These are phyloP conservation scores for Hyaena hyaena DNA, from an alignment of 2,113 vertebrate genomes.

Conservation along the genomic window DNA sequence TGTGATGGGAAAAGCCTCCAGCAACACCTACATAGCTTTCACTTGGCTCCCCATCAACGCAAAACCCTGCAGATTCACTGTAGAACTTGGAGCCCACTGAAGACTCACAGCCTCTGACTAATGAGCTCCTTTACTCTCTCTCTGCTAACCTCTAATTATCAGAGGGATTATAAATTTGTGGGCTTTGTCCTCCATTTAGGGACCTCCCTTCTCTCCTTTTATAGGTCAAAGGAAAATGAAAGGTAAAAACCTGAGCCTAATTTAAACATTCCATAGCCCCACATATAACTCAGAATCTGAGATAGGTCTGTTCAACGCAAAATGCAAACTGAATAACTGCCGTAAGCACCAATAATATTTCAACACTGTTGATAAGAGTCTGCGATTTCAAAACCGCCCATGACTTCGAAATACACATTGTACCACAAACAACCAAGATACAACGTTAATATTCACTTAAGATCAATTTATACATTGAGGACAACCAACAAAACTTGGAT, in stretches of 20 bases:
- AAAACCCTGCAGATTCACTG: neutral
- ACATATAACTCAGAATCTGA: neutral
- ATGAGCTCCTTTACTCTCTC: neutral
- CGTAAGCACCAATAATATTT: neutral
- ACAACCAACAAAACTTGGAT: neutral
- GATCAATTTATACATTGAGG: neutral
- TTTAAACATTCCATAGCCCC: neutral
- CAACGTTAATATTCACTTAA: neutral
- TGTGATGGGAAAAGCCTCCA: neutral
- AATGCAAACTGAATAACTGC: neutral
- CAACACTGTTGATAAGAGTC: neutral
- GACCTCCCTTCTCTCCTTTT: neutral
- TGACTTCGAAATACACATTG: neutral
- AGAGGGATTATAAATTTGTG: neutral
- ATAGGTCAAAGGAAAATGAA: neutral
- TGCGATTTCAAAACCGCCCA: neutral
- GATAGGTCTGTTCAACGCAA: neutral
- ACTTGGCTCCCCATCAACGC: neutral
- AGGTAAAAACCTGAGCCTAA: neutral
- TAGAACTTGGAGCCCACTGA: fast-evolving
- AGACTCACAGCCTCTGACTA: neutral
- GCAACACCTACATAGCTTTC: neutral
- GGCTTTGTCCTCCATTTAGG: neutral
- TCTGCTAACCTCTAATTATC: neutral
- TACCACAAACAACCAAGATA: neutral